These are phyloP conservation scores for Merops nubicus DNA, from an alignment of 2,113 vertebrate species.

Conservation along the genomic window DNA sequence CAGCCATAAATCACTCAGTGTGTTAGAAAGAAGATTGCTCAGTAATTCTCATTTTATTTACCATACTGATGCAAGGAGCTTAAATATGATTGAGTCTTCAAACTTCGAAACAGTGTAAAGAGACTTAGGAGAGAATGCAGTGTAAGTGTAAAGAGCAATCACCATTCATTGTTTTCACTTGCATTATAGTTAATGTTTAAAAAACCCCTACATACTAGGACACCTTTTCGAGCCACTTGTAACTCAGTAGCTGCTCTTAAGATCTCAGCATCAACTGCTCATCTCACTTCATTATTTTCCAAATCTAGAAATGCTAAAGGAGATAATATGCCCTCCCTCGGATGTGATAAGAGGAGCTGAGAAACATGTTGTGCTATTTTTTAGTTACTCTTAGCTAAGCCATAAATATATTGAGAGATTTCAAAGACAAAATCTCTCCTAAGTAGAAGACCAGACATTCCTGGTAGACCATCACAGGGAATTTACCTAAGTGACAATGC, in stretches of 20 bases:
- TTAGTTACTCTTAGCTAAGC: not conserved
- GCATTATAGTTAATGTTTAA: not conserved
- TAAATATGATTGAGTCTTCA: not conserved
- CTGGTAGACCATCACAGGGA: not conserved
- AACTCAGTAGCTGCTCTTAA: not conserved
- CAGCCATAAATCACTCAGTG: not conserved
- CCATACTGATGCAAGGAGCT: not conserved
- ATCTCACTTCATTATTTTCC: not conserved
- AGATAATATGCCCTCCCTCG: not conserved
- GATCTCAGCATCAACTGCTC: not conserved
- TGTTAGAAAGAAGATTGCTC: not conserved
- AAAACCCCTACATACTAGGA: not conserved
- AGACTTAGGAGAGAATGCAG: not conserved
- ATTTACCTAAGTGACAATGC: not conserved
- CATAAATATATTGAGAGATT: not conserved
- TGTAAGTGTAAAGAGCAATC: not conserved
- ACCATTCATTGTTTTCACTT: not conserved
- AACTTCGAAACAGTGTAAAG: not conserved
- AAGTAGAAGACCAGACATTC: not conserved
- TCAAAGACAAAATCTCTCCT: not conserved
- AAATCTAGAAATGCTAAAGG: not conserved
- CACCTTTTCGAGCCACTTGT: not conserved
- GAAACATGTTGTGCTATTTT: not conserved
- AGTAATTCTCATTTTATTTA: conserved; percentile 53
- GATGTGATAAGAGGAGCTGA: not conserved